phyloP scores from a whole-genome alignment of 2,888 invertebrate genomes.

The Heteromurus nitidus region DNA sequence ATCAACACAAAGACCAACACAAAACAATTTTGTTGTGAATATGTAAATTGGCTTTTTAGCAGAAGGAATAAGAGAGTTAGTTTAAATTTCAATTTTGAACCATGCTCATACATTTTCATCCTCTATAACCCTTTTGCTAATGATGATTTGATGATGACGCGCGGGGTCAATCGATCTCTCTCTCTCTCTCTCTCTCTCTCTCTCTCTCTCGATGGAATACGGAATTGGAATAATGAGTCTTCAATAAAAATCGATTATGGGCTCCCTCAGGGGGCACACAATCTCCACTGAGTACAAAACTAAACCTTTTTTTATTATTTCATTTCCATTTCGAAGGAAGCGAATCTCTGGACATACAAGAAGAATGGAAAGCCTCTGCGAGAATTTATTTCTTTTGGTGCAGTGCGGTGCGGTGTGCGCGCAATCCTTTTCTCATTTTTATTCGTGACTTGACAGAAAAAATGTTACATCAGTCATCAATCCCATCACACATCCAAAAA shows the following conservation, averaged over 20 bases:
- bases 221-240: slow-evolving; percentile 72
- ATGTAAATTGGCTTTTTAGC: too few species aligned
- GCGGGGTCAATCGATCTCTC: too few species aligned
- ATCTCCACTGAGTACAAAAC: not conserved
- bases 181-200: too few species aligned
- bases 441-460: slow-evolving; percentile 71
- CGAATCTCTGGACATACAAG: too few species aligned
- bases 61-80: not conserved
- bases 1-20: not conserved
- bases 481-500: not conserved
- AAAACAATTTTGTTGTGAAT: slow-evolving; percentile 32
- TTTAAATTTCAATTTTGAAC: not conserved
- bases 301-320: too few species aligned
- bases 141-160: slow-evolving; percentile 56
- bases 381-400: too few species aligned
- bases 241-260: slow-evolving; percentile 74
- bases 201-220: slow-evolving; percentile 60
- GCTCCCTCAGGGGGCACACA: slow-evolving; percentile 65
- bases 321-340: too few species aligned
- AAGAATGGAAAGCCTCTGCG: too few species aligned
- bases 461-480: slow-evolving; percentile 44
- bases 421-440: slow-evolving; percentile 65
- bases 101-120: too few species aligned
- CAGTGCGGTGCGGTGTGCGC: too few species aligned
- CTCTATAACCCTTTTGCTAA: too few species aligned